A percentile compares a stretch with the other conserved stretches of the same genome.
Evolutionary conservation across 23 tunicate species (phyloP).

Genomic region (Ascidia mentula): DNA sequence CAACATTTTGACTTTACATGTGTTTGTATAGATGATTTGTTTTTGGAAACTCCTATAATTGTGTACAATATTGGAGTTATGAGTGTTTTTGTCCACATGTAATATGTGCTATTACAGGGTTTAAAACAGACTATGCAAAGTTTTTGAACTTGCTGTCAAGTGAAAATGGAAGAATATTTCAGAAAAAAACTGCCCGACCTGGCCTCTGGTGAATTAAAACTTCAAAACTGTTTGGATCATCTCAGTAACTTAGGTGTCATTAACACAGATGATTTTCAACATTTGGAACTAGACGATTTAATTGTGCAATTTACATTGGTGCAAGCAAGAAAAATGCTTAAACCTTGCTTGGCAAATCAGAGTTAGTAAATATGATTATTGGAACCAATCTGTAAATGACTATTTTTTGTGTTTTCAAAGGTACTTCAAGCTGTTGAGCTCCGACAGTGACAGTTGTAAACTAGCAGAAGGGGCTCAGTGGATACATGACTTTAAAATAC

Average conservation of each 20-base stretch:
- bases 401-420: not conserved
- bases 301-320: not conserved
- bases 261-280: not conserved
- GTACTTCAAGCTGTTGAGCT: not conserved
- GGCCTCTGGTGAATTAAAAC: not conserved
- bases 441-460: not conserved
- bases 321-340: not conserved
- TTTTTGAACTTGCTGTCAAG: no score
- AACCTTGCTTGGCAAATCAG: not conserved
- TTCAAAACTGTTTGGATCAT: not conserved
- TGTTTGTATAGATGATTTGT: not conserved
- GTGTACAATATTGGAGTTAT: not conserved
- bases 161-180: no score
- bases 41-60: not conserved
- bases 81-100: no score
- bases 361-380: not conserved
- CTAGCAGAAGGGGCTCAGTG: not conserved
- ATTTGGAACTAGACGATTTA: not conserved
- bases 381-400: not conserved
- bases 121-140: no score
- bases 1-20: not conserved
- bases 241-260: not conserved
- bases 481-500: not conserved
- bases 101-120: no score
- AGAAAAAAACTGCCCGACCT: not conserved